A percentile compares a stretch with the other conserved stretches of the same genome.
Evolutionary conservation across 2,888 invertebrate species (phyloP).

Genomic region (Tenthredo distinguenda): DNA sequence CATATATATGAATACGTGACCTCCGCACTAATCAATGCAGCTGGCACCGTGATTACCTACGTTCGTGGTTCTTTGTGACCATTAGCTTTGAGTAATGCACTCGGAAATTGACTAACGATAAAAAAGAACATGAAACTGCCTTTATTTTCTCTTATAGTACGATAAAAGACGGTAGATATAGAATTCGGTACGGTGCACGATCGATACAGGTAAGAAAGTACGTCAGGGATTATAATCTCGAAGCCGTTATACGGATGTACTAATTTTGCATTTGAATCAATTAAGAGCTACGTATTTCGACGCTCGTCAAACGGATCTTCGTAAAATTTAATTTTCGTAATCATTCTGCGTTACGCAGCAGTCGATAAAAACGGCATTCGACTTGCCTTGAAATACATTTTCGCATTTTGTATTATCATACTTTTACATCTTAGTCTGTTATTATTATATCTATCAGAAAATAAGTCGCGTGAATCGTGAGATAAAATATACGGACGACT

Average conservation of each 20-base stretch:
- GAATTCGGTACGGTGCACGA: not conserved
- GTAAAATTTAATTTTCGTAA: not conserved
- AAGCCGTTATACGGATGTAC: not conserved
- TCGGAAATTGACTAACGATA: not conserved
- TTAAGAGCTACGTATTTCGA: not conserved
- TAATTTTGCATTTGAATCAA: not conserved
- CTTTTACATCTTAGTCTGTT: not conserved
- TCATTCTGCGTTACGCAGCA: not conserved
- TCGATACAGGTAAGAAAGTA: not conserved
- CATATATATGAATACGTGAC: not conserved
- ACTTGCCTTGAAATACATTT: not conserved
- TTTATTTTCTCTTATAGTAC: not conserved
- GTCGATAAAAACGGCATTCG: not conserved
- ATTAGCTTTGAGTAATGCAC: not conserved
- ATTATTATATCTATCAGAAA: not conserved
- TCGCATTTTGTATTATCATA: not conserved
- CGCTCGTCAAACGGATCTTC: not conserved
- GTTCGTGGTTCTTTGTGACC: not conserved
- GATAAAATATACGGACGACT: not conserved
- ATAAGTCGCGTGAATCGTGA: not conserved
- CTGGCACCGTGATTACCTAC: not conserved
- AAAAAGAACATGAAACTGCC: not conserved
- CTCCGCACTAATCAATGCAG: not conserved
- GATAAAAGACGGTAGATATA: not conserved
- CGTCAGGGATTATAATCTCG: not conserved